Conservation (phyloP, 2,888 invertebrate genomes). For the Beris chalybata region DNA sequence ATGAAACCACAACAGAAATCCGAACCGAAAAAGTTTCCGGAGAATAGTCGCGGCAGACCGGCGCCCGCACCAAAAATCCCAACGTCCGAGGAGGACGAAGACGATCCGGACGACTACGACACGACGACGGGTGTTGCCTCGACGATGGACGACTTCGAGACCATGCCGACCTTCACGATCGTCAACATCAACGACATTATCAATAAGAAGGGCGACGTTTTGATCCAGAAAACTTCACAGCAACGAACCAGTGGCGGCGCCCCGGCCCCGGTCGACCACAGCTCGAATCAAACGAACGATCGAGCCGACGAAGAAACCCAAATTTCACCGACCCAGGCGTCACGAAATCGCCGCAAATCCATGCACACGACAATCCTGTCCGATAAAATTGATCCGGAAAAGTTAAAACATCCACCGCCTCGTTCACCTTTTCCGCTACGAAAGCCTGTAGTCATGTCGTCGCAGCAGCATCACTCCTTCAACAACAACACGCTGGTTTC, state of each 20-base stretch:
- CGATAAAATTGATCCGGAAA: constrained; percentile 42
- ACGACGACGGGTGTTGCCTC: constrained; percentile 33
- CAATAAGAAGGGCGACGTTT: constrained; percentile 47
- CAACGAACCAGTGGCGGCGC: constrained; percentile 13
- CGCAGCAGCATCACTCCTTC: constrained; percentile 23
- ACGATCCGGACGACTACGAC: constrained; percentile 15
- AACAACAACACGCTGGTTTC: not conserved
- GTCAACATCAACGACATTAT: constrained; percentile 56
- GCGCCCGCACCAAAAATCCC: not conserved
- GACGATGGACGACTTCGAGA: constrained; percentile 48
- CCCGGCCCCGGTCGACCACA: constrained; percentile 7
- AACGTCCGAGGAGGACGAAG: constrained; percentile 8
- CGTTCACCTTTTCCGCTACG: constrained; percentile 37
- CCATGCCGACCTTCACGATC: constrained; percentile 55
- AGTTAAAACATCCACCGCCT: constrained; percentile 39
- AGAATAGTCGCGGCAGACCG: not conserved
- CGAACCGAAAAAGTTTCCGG: not conserved
- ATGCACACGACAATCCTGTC: constrained; percentile 44
- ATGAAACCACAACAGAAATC: constrained; percentile 2
- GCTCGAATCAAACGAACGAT: not conserved
- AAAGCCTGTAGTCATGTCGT: constrained; percentile 21
- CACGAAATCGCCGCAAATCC: constrained; percentile 42
- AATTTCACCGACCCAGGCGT: constrained; percentile 20
- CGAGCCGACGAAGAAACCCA: constrained; percentile 29
- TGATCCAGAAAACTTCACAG: constrained; percentile 25